A percentile compares a stretch with the other conserved stretches of the same genome.
Evolutionary conservation across 1,140 invertebrate genomes (phyloP).

Genomic region (Rhizoglyphus robini): DNA sequence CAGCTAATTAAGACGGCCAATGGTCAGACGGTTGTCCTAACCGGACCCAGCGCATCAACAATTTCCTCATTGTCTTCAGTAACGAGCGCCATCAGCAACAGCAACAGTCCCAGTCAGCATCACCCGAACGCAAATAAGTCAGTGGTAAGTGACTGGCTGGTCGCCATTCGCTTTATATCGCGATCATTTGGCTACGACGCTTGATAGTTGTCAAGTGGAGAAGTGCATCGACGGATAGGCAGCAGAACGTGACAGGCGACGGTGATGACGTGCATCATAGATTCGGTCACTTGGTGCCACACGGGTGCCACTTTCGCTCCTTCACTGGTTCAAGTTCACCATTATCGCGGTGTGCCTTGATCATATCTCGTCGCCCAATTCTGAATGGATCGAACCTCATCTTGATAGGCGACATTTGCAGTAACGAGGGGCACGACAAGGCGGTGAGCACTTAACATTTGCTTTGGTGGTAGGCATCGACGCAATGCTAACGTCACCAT

Average conservation of each 20-base stretch:
- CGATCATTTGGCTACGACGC: neutral
- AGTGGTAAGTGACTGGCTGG: neutral
- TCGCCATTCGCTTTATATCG: too few relatives aligned
- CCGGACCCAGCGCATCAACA: neutral
- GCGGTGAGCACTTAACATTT: neutral
- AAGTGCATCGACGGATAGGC: too few relatives aligned
- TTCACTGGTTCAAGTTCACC: too few relatives aligned
- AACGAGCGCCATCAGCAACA: neutral
- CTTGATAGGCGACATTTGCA: neutral
- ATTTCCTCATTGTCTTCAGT: neutral
- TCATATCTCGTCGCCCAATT: too few relatives aligned
- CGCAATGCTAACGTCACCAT: conserved; percentile 7
- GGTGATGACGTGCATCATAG: neutral
- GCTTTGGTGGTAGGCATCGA: neutral
- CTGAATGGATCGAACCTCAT: neutral
- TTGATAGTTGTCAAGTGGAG: too few relatives aligned
- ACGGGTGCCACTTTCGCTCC: too few relatives aligned
- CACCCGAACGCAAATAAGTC: neutral
- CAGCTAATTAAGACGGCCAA: neutral
- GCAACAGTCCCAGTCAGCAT: neutral
- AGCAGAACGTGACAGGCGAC: too few relatives aligned
- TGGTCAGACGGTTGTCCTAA: neutral
- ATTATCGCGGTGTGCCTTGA: neutral
- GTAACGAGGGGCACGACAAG: neutral
- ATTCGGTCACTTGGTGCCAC: neutral